Base-by-base conservation (phyloP, 2,797 vertebrate genomes). In the Coranthus polyacanthus region DNA sequence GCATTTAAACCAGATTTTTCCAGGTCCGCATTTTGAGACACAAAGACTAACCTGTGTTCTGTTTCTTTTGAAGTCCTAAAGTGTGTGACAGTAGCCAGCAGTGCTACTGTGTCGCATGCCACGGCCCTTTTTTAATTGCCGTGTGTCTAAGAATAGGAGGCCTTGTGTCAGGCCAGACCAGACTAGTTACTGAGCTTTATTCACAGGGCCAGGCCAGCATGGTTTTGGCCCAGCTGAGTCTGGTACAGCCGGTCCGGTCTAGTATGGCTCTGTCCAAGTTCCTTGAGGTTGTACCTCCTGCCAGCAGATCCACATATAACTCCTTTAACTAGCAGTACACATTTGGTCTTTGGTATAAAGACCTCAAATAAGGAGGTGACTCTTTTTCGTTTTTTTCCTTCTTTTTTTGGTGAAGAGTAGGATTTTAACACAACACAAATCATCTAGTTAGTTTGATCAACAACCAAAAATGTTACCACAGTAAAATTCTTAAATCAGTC, bases 101-200 rank as follows among this genome's bases (percentile, higher is more conserved):
- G 52, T 6, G 16, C 45, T 42, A 53, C 68, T 26, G 73, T 24
- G 49, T 43, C 5, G 12, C 72, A 32, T 9, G 16, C 55, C 75
- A 72, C 65, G 69, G 75, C 77, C 79, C 53, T 60, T 57, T 67
- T 89, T 69, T 86, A 85, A 86, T 88, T 85, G 63, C 39, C 7
- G n/a, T 24, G 29, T 16, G 34, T 82, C 83, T 83, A 79, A 88
- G 85, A 85, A 89, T 87, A 90, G 74, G 81, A 72, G 63, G 41
- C 68, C 54, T 61, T 80, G 78, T 83, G 68, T 78, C 45, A 58
- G 41, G 50, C 79, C 72, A 64, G 73, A 49, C 55, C 72, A 75
- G 68, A 70, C 71, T 47, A 70, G 78, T 38, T 24, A 59, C 65
- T 34, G 73, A 52, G 71, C 72, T 78, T 62, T 68, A 55, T 65